Evolutionary conservation across 2,888 invertebrate genomes (phyloP), one percentile per base, ranked within the genome.

Genomic region (Caenorhabditis zanzibari): DNA sequence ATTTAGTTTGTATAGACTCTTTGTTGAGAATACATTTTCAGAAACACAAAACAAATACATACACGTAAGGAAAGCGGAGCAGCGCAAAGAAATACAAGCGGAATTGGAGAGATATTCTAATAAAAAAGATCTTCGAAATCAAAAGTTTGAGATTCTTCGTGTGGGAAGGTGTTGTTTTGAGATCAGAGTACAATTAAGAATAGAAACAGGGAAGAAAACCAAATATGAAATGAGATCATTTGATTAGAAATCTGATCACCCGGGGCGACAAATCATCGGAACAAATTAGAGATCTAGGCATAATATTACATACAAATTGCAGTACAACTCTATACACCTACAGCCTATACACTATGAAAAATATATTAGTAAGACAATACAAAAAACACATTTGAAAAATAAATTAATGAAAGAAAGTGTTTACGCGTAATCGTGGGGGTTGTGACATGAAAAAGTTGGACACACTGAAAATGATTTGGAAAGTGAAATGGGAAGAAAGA

Each of bases 171-270:
- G 26, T 44, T 24, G 35, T 47, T 41, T 35, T 35, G 76, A 76
- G 77, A 77, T 77, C 69, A 63, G 38, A 63, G 61, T 77, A 77
- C 77, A 77, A 77, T 77, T 77, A 35, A 32, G 19, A 47, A 61
- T 49, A 49, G 68, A 38, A 63, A 75, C 75, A 75, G 19, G 47
- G 58, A 66, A 75, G 75, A 77, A n/a, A n/a, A 77, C 69, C 69
- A 63, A 77, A 63, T 77, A 69, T 69, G 69, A 77, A 54, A 35
- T 77, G 69, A 77, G 77, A 77, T 77, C 77, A 69, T 19, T 63
- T 63, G 69, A 52, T 35, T 69, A 63, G 69, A 63, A 69, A 58
- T 61, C 35, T 32, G 61, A 69, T 54, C 32, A 76, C 76, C 77
- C 77, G 77, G 28, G 47, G 28, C 26, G 59, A 49, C 47, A 63